Evolutionary conservation across 2,797 vertebrate genomes (phyloP), one percentile per base, ranked within the genome.

Genomic region (Oophaga sylvatica): DNA sequence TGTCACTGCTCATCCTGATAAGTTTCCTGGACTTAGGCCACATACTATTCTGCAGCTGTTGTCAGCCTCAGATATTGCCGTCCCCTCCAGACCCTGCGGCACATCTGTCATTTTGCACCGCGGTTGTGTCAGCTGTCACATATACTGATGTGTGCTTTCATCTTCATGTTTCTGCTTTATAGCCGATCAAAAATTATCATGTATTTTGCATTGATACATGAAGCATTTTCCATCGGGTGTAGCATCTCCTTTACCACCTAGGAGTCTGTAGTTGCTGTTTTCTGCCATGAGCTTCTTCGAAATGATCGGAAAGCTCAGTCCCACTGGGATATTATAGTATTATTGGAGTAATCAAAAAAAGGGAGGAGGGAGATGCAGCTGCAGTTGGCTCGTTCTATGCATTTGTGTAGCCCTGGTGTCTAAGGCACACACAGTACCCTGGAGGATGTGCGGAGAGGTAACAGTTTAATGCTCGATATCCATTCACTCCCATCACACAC

Each of bases 101-200:
- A 62, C 78, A 80, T 80, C 57, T 63, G 29, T 80, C 29, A 62
- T 80, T 62, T 20, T 62, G 56, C 57, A 20, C 57, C 62, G 26
- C 7, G 45, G 48, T n/a, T n/a, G 67, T 70, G 75, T 77, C 75
- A 77, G 75, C 75, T 56, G 75, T 26, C 15, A 26, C 48, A 26
- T 26, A 26, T 12, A n/a, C 22, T 13, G 10, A 8, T 16, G 45
- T 16, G 3, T 29, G 65, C 0, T 65, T 22, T 22, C 59, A 6
- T 19, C 35, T 12, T 41, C 35, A 20, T 73, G 71, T 73, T 35
- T 73, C 17, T 45, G 26, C 1, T 17, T 59, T 59, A 59, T 5
- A 41, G 62, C 10, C 13, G 8, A 65, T 5, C 63, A 26, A 26
- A 29, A 11, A 4, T 29, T 67, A 67, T 67, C 2, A 26, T 13